Percentiles rank a stretch among this genome's conserved stretches.
Evolutionary conservation across 2,797 vertebrate genomes (phyloP).

Genomic region (Pantherophis alleghaniensis): DNA sequence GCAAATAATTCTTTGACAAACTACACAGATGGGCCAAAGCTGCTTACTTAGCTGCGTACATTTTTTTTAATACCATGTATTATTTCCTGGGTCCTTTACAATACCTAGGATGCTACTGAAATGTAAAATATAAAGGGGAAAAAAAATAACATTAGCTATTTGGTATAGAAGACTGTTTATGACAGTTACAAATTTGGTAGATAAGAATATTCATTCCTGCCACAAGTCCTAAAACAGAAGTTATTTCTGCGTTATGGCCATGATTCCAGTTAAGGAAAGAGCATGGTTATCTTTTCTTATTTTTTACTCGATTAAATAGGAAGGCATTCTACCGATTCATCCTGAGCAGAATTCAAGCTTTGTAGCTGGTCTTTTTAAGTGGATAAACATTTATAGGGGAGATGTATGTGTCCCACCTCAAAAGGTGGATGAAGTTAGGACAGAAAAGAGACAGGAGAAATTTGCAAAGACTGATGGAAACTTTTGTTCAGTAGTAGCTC

Average conservation of each 20-base stretch:
- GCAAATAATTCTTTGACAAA: conserved; percentile 49
- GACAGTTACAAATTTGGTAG: neutral
- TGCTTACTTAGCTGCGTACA: conserved; percentile 55
- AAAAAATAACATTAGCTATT: neutral
- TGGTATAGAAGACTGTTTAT: neutral
- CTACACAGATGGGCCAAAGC: conserved; percentile 13
- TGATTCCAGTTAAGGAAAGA: neutral
- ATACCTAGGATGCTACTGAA: neutral
- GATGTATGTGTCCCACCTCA: neutral
- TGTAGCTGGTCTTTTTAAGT: neutral
- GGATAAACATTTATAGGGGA: neutral
- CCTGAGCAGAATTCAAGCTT: neutral
- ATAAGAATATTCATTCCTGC: neutral
- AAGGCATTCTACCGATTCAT: neutral
- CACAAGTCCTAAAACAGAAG: neutral
- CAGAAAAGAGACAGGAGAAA: neutral
- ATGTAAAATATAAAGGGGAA: neutral
- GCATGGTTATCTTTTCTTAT: neutral
- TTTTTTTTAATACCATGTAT: neutral
- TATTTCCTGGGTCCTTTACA: neutral
- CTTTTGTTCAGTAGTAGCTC: neutral
- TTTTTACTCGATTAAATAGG: neutral
- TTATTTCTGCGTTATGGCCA: neutral
- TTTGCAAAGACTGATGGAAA: neutral
- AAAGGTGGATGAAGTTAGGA: neutral